These are phyloP conservation scores for Drosophila saltans DNA, from an alignment of 1,140 invertebrate species.

Conservation along the genomic window DNA sequence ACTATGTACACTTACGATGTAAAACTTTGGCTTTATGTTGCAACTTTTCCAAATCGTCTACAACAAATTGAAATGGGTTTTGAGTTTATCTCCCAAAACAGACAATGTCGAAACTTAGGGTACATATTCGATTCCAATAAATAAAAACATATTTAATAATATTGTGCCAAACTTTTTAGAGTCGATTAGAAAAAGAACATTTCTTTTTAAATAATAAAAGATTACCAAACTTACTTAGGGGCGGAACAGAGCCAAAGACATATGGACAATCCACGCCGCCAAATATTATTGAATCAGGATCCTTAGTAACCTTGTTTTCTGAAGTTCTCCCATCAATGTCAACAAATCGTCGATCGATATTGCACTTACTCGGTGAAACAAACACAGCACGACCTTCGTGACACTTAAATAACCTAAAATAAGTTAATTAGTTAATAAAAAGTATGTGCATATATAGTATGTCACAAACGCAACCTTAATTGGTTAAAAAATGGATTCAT, in stretches of 20 bases:
- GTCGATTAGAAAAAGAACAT: too few species aligned
- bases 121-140: too few species aligned
- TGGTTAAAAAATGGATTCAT: not conserved
- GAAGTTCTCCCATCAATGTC: conserved; percentile 83
- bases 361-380: conserved; percentile 90
- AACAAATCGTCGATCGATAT: conserved; percentile 90
- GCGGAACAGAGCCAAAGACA: conserved; percentile 90
- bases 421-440: not conserved
- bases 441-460: not conserved
- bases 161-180: too few species aligned
- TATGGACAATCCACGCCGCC: conserved; percentile 88
- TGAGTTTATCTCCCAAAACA: too few species aligned
- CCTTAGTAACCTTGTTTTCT: conserved; percentile 33
- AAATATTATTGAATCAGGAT: conserved; percentile 62
- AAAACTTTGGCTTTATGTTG: too few species aligned
- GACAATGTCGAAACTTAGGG: too few species aligned
- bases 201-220: too few species aligned
- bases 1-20: too few species aligned
- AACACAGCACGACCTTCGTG: conserved; percentile 88
- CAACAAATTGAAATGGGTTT: too few species aligned
- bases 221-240: conserved; percentile 85
- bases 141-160: too few species aligned
- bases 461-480: not conserved
- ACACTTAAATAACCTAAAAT: conserved; percentile 64
- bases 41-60: too few species aligned